A percentile compares a stretch with the other conserved stretches of the same genome.
These are phyloP conservation scores for Aspidiotus destructor DNA, from an alignment of 2,888 invertebrate genomes.

Conservation along the genomic window DNA sequence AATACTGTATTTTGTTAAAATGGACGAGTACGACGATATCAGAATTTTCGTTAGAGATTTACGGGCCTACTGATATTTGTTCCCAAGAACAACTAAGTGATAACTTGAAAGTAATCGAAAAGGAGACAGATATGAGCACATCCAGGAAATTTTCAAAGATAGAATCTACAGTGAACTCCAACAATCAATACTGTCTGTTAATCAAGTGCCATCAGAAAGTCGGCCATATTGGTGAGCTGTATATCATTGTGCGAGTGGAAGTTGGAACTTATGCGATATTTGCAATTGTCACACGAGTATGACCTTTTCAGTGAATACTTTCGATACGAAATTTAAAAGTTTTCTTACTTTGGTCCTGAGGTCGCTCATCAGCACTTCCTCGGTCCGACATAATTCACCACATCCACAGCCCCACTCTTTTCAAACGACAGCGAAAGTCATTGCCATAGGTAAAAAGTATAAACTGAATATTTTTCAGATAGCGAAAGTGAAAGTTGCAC, in stretches of 20 bases:
- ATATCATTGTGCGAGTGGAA: slow-evolving; percentile 14
- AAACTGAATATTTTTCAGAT: slow-evolving; percentile 28
- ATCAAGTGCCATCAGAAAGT: background rate
- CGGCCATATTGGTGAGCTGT: slow-evolving; percentile 32
- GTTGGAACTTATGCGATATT: slow-evolving; percentile 2
- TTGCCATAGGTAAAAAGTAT: slow-evolving; percentile 32
- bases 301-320: background rate
- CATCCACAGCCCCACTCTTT: slow-evolving; percentile 35
- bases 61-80: too few species aligned
- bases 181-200: too few species aligned
- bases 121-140: too few species aligned
- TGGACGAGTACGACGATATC: too few species aligned
- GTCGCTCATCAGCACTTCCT: slow-evolving; percentile 42
- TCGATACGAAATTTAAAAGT: slow-evolving; percentile 17
- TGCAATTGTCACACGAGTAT: background rate
- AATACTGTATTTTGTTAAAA: too few species aligned
- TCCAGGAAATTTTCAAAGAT: too few species aligned
- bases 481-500: slow-evolving; percentile 30
- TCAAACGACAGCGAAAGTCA: slow-evolving; percentile 34
- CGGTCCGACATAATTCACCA: slow-evolving; percentile 41
- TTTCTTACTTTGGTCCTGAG: slow-evolving; percentile 42
- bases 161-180: too few species aligned
- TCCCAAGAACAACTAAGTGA: too few species aligned
- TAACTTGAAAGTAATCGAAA: too few species aligned
- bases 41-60: too few species aligned